Conservation (phyloP, 2,888 invertebrate genomes). For the Eristalis pertinax region DNA sequence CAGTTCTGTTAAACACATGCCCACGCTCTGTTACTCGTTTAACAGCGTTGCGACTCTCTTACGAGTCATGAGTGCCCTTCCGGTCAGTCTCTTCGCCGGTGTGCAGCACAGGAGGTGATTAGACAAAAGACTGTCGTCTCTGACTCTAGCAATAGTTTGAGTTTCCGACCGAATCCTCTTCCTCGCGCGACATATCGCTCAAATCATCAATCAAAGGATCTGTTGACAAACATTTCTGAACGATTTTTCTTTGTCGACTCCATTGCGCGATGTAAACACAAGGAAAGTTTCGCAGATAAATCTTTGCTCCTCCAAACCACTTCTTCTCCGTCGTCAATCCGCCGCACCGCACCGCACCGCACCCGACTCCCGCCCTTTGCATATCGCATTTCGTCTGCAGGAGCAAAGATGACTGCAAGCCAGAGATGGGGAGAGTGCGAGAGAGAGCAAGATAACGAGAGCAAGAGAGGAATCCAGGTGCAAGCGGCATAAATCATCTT, state of each 20-base stretch:
- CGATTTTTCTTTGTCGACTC: constrained; percentile 31
- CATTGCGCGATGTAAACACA: constrained; percentile 54
- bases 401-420: not conserved
- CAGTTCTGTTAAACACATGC: not conserved
- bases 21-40: not conserved
- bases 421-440: not conserved
- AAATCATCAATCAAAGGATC: constrained; percentile 62
- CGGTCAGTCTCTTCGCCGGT: constrained; percentile 7
- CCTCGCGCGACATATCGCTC: constrained; percentile 47
- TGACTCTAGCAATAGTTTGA: not conserved
- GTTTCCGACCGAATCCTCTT: not conserved
- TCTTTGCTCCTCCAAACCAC: constrained; percentile 47
- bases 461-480: constrained; percentile 48
- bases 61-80: no score
- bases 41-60: not conserved
- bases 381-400: constrained; percentile 58
- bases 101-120: not conserved
- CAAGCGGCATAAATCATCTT: constrained; percentile 62
- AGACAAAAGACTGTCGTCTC: not conserved
- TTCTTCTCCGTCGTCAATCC: constrained; percentile 16
- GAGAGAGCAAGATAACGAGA: not conserved
- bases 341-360: no score
- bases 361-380: constrained; percentile 20
- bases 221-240: constrained; percentile 64
- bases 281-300: constrained; percentile 63